These are phyloP conservation scores for Drosophila nikananu DNA, from an alignment of 1,140 invertebrate genomes.

Conservation along the genomic window DNA sequence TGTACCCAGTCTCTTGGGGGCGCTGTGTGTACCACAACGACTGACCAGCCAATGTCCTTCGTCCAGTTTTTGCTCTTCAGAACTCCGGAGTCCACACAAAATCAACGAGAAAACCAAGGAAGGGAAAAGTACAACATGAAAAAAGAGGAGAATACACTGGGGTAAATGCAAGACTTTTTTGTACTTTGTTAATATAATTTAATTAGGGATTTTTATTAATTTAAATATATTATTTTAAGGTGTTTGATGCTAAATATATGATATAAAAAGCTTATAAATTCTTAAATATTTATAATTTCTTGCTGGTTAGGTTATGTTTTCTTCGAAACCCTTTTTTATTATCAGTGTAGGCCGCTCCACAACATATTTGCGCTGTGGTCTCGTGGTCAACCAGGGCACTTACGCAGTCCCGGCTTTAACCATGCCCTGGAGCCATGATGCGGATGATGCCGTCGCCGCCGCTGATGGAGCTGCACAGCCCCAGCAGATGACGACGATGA, in stretches of 20 bases:
- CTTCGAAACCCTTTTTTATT: not conserved
- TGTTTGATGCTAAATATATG: too few species aligned
- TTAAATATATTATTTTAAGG: not conserved
- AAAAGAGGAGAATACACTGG: constrained; percentile 2
- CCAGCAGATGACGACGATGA: constrained; percentile 45
- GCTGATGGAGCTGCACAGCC: constrained; percentile 28
- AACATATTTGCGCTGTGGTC: constrained; percentile 68
- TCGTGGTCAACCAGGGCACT: constrained; percentile 75
- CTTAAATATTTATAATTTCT: not conserved
- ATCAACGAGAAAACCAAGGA: constrained; percentile 5
- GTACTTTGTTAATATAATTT: too few species aligned
- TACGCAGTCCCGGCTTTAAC: constrained; percentile 57
- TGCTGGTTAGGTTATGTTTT: not conserved
- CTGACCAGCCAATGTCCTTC: constrained; percentile 37
- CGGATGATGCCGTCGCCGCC: constrained; percentile 42
- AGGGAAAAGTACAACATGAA: constrained; percentile 13
- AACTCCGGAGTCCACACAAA: constrained; percentile 52
- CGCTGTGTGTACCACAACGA: constrained; percentile 11
- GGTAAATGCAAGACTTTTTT: not conserved
- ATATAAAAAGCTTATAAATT: not conserved
- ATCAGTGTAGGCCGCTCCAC: constrained; percentile 5
- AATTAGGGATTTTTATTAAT: not conserved
- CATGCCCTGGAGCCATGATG: constrained; percentile 55
- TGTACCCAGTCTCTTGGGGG: constrained; percentile 58
- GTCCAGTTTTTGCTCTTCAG: constrained; percentile 59